Evolutionary conservation across 2,113 vertebrate genomes (phyloP).

Genomic region (Oreochromis niloticus): DNA sequence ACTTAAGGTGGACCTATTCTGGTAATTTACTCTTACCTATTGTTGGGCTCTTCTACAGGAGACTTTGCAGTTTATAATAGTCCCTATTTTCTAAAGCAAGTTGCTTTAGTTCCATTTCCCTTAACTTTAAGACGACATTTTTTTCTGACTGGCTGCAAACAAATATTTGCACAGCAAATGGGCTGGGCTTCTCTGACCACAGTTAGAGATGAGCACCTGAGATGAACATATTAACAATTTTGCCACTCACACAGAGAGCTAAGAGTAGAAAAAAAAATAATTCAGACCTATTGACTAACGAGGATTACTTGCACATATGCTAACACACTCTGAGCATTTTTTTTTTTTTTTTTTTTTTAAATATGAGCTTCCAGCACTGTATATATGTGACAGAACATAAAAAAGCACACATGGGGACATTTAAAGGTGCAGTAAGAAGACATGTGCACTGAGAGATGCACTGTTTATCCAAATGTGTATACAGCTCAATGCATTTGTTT

Average conservation of each 20-base stretch:
- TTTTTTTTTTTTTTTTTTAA: neutral
- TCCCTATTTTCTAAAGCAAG: neutral
- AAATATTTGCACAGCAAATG: neutral
- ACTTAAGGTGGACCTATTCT: neutral
- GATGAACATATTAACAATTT: neutral
- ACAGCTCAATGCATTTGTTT: neutral
- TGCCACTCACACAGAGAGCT: neutral
- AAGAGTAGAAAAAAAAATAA: accelerated
- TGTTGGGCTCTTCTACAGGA: neutral
- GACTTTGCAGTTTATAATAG: neutral
- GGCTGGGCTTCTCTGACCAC: neutral
- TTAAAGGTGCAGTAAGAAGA: neutral
- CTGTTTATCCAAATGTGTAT: neutral
- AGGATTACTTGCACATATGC: neutral
- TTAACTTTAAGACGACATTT: neutral
- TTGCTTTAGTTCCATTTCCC: neutral
- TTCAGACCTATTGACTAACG: neutral
- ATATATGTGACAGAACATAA: neutral
- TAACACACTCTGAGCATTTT: neutral
- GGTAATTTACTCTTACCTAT: neutral
- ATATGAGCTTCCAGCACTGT: neutral
- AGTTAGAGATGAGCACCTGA: neutral
- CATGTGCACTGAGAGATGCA: neutral
- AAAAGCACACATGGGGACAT: neutral
- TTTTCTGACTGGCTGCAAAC: neutral